Conservation (phyloP, 2,797 vertebrate species). For the Malacoctenus gilli region DNA sequence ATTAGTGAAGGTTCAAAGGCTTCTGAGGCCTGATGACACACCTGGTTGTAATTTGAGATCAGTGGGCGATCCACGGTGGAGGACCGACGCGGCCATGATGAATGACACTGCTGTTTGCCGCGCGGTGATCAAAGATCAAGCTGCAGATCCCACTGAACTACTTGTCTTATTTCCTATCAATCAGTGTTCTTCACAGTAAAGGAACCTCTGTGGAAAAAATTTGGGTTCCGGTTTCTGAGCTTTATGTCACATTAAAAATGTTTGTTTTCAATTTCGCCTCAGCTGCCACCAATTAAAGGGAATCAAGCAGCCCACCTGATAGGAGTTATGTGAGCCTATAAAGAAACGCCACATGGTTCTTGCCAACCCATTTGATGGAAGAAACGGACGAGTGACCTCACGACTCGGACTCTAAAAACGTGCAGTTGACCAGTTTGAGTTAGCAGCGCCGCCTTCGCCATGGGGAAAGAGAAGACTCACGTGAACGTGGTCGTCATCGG, state of each 20-base stretch:
- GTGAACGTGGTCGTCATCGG: slow-evolving; percentile 85
- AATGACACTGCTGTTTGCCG: neutral
- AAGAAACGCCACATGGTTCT: neutral
- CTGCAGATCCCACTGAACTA: slow-evolving; percentile 5
- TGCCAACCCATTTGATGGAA: neutral
- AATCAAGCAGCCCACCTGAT: slow-evolving; percentile 58
- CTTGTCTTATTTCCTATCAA: neutral
- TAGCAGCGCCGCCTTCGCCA: slow-evolving; percentile 28
- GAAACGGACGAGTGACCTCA: neutral
- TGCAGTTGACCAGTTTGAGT: neutral
- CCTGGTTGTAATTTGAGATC: slow-evolving; percentile 49
- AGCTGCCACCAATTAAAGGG: slow-evolving; percentile 29
- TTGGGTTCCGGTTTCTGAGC: too few species aligned
- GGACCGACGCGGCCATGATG: slow-evolving; percentile 6
- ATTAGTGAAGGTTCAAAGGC: slow-evolving; percentile 15
- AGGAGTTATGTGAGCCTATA: slow-evolving; percentile 48
- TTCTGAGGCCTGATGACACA: slow-evolving; percentile 2
- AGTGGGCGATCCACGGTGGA: neutral
- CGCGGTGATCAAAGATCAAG: slow-evolving; percentile 2
- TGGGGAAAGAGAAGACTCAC: slow-evolving; percentile 75
- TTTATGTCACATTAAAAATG: too few species aligned
- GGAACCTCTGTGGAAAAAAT: too few species aligned
- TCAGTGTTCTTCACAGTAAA: neutral
- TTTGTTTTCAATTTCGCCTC: neutral
- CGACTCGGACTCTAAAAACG: too few species aligned